Evolutionary conservation across 2,888 invertebrate species (phyloP).

Genomic region (Phragmatobia fuliginosa): DNA sequence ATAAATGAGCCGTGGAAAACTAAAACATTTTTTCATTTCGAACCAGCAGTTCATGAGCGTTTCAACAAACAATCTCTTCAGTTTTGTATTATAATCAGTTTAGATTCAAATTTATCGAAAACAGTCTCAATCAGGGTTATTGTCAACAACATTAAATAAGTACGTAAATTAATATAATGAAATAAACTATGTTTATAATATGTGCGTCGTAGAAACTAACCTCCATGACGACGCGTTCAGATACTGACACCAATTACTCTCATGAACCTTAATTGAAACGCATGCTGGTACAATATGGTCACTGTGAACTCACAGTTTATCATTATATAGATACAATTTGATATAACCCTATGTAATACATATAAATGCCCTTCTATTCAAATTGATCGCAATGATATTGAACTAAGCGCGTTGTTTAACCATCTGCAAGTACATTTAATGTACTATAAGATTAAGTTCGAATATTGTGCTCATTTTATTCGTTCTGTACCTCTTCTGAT

Average conservation of each 20-base stretch:
- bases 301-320: constrained; percentile 46
- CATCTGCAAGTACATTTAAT: too few relatives aligned
- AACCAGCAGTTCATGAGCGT: not conserved
- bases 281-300: constrained; percentile 65
- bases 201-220: constrained; percentile 29
- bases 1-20: not conserved
- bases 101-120: not conserved
- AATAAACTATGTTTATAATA: constrained; percentile 33
- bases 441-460: not conserved
- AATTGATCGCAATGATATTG: constrained; percentile 37
- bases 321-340: constrained; percentile 55
- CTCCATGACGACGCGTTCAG: constrained; percentile 25
- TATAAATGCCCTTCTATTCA: constrained; percentile 37
- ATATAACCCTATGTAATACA: constrained; percentile 47
- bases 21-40: not conserved
- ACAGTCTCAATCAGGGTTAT: too few relatives aligned
- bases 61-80: not conserved
- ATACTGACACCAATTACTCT: constrained; percentile 73
- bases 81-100: not conserved
- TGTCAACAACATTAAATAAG: not conserved
- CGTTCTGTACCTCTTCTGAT: too few relatives aligned
- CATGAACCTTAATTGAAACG: constrained; percentile 81
- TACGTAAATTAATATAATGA: constrained; percentile 40
- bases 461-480: too few relatives aligned
- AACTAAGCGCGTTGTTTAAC: constrained; percentile 14